phyloP scores from a whole-genome alignment of 2,113 vertebrate genomes.

The Sisor rabdophorus region DNA sequence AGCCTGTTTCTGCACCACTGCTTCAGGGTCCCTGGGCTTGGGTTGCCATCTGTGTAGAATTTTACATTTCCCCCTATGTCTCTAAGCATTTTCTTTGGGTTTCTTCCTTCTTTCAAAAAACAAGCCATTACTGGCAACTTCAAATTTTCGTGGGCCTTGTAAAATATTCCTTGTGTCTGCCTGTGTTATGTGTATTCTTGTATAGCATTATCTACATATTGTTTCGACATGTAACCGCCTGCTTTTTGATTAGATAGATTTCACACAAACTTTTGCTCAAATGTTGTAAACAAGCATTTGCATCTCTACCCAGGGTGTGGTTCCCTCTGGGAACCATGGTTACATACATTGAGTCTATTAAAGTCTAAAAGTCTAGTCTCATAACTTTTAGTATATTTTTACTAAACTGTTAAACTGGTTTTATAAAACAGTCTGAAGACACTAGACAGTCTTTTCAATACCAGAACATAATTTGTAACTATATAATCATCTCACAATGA shows the following conservation, averaged over 20 bases:
- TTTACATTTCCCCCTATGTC: not conserved
- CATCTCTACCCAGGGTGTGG: no score
- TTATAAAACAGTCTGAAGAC: constrained; percentile 29
- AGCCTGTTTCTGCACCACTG: not conserved
- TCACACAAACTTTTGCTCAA: no score
- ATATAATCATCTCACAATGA: not conserved
- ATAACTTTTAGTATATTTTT: not conserved
- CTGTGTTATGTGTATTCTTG: no score
- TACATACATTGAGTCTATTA: not conserved
- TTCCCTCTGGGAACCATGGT: no score
- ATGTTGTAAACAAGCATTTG: no score
- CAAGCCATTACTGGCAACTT: not conserved
- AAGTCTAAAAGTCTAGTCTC: not conserved
- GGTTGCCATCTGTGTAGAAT: not conserved
- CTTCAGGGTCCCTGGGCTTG: not conserved
- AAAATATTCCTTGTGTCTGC: not conserved
- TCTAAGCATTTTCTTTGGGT: not conserved
- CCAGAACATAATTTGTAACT: not conserved
- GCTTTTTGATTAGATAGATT: no score
- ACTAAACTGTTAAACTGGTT: constrained; percentile 21
- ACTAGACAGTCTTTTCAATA: not conserved
- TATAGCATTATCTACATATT: no score
- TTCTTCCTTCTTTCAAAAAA: not conserved
- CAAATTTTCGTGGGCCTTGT: not conserved
- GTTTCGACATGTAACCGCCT: no score